Conservation (phyloP, 2,113 vertebrate species). For the Oreochromis aureus region DNA sequence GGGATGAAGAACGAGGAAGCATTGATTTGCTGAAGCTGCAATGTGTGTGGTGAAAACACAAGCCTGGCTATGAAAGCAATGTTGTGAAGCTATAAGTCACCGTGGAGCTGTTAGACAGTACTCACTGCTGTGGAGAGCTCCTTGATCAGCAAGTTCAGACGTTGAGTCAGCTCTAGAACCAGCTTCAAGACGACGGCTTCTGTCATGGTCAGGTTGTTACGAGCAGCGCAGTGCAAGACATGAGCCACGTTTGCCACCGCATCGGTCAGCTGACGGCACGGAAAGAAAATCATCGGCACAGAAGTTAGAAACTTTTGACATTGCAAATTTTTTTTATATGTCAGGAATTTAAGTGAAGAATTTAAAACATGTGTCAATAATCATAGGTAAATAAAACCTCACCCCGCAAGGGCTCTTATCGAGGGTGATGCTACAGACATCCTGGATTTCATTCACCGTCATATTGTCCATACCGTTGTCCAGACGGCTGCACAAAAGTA, state of each 20-base stretch:
- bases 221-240: constrained; percentile 59
- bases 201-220: constrained; percentile 48
- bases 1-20: rapidly evolving
- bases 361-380: not conserved
- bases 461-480: constrained; percentile 3
- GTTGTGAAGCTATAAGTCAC: not conserved
- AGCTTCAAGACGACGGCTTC: constrained; percentile 45
- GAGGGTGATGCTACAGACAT: constrained; percentile 59
- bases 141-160: constrained; percentile 51
- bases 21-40: not conserved
- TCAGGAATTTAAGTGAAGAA: not conserved
- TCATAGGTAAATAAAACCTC: not conserved
- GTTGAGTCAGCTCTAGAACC: constrained; percentile 45
- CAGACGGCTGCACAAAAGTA: constrained; percentile 43
- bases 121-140: constrained; percentile 57
- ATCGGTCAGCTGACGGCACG: constrained; percentile 45
- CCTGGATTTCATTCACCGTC: not conserved
- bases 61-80: not conserved
- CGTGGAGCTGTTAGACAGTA: not conserved
- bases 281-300: not conserved
- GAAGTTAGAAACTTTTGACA: not conserved
- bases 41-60: not conserved
- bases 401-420: constrained; percentile 52
- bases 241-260: constrained; percentile 42
- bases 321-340: not conserved